Percentiles rank a stretch among this genome's conserved stretches.
Evolutionary conservation across 2,888 invertebrate species (phyloP).

Genomic region (Notodonta ziczac): DNA sequence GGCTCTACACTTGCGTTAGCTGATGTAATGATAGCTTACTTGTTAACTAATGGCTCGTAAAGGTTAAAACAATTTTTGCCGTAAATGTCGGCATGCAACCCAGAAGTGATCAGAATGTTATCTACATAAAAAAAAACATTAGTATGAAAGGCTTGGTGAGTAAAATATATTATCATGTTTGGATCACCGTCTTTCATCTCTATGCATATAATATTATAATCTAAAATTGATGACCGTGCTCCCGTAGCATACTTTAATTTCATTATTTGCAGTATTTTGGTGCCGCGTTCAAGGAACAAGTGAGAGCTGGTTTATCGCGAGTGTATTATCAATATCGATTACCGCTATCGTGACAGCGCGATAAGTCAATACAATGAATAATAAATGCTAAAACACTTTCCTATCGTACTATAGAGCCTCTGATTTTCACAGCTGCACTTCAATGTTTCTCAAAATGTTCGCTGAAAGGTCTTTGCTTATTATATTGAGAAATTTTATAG

Average conservation of each 20-base stretch:
- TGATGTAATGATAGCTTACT: slow-evolving; percentile 58
- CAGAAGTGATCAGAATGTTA: neutral
- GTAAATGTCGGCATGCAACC: no score
- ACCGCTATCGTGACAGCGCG: slow-evolving; percentile 61
- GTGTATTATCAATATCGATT: slow-evolving; percentile 70
- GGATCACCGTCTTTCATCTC: neutral
- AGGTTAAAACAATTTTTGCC: neutral
- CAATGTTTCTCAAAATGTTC: no score
- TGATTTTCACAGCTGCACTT: neutral
- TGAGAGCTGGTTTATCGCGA: slow-evolving; percentile 57
- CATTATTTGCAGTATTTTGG: slow-evolving; percentile 19
- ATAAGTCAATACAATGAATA: slow-evolving; percentile 55
- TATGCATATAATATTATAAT: slow-evolving; percentile 22
- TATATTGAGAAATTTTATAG: no score
- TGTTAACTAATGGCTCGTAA: slow-evolving; percentile 4
- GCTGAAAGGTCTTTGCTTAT: no score
- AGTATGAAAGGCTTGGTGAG: no score
- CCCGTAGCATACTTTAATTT: slow-evolving; percentile 33
- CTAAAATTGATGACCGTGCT: slow-evolving; percentile 34
- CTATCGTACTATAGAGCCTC: neutral
- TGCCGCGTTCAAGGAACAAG: slow-evolving; percentile 39
- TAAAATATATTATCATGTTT: no score
- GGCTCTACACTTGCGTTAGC: slow-evolving; percentile 51
- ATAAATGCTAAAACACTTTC: slow-evolving; percentile 44
- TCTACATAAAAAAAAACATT: neutral